phyloP scores from a whole-genome alignment of 2,113 vertebrate species.

The Oryzias celebensis region DNA sequence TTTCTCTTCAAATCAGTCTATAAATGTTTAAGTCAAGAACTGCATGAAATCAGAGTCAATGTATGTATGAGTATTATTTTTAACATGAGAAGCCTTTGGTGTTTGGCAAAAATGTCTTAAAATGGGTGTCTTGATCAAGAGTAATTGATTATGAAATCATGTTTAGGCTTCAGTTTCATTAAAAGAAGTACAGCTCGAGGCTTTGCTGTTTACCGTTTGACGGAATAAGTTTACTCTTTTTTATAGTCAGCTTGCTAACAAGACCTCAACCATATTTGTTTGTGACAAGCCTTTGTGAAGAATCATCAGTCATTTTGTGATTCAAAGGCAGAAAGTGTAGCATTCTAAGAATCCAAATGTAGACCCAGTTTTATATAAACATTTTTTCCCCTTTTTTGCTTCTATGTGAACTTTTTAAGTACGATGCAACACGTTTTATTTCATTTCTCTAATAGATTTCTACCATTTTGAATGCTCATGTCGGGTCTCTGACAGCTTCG shows the following conservation, averaged over 20 bases:
- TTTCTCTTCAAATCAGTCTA: no score
- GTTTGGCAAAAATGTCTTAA: slow-evolving; percentile 7
- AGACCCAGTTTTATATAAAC: neutral
- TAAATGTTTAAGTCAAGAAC: no score
- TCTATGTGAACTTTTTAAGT: no score
- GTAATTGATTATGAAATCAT: slow-evolving; percentile 13
- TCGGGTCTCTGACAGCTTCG: no score
- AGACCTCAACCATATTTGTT: slow-evolving; percentile 25
- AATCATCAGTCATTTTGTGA: slow-evolving; percentile 13
- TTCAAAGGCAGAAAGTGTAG: neutral
- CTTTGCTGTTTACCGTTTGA: slow-evolving; percentile 22
- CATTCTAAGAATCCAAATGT: neutral
- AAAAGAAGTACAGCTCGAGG: slow-evolving; percentile 30
- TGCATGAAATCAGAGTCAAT: no score
- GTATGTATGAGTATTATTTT: no score
- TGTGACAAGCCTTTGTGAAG: neutral
- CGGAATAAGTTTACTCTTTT: slow-evolving; percentile 19
- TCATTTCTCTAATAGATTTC: no score
- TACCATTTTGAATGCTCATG: no score
- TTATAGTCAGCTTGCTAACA: slow-evolving; percentile 37
- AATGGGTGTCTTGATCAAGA: slow-evolving; percentile 21
- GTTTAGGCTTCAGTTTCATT: slow-evolving; percentile 25
- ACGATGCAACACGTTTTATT: no score
- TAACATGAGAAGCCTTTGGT: slow-evolving; percentile 10
- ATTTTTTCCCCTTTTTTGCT: neutral